These are phyloP conservation scores for Plusia festucae DNA, from an alignment of 2,888 invertebrate species.

Conservation along the genomic window DNA sequence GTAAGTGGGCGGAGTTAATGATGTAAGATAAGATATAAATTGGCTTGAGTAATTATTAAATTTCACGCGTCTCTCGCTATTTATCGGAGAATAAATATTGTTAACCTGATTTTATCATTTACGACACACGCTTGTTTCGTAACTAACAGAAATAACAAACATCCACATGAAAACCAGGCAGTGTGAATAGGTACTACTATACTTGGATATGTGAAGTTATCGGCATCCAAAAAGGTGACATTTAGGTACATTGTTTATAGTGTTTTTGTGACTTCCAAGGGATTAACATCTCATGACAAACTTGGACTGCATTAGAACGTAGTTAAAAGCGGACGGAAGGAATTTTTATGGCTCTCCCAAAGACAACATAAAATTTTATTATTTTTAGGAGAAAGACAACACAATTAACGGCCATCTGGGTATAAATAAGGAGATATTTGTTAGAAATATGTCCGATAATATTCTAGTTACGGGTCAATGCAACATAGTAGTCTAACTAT, in stretches of 20 bases:
- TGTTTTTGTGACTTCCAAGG: conserved; percentile 69
- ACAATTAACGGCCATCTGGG: conserved; percentile 71
- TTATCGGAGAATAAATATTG: conserved; percentile 85
- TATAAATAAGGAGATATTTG: conserved; percentile 60
- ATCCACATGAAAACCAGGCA: conserved; percentile 59
- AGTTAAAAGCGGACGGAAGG: conserved; percentile 77
- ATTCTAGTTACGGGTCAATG: conserved; percentile 38
- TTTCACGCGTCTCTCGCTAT: conserved; percentile 79
- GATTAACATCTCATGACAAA: conserved; percentile 72
- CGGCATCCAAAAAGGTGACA: conserved; percentile 60
- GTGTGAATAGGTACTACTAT: conserved; percentile 66
- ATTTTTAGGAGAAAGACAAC: conserved; percentile 69
- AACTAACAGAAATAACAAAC: conserved; percentile 60
- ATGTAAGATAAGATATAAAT: conserved; percentile 83
- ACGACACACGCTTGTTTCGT: conserved; percentile 74
- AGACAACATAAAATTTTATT: conserved; percentile 80
- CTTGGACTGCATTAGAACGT: conserved; percentile 74
- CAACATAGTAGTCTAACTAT: conserved; percentile 25
- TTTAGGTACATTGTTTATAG: conserved; percentile 66
- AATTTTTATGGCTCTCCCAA: conserved; percentile 81
- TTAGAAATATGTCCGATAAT: conserved; percentile 51
- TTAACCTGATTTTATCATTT: conserved; percentile 76
- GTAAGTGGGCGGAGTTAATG: conserved; percentile 76
- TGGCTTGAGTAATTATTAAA: conserved; percentile 84
- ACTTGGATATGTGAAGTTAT: conserved; percentile 56